A percentile compares a stretch with the other conserved stretches of the same genome.
Evolutionary conservation across 2,113 vertebrate genomes (phyloP).

Genomic region (Nesoenas mayeri): DNA sequence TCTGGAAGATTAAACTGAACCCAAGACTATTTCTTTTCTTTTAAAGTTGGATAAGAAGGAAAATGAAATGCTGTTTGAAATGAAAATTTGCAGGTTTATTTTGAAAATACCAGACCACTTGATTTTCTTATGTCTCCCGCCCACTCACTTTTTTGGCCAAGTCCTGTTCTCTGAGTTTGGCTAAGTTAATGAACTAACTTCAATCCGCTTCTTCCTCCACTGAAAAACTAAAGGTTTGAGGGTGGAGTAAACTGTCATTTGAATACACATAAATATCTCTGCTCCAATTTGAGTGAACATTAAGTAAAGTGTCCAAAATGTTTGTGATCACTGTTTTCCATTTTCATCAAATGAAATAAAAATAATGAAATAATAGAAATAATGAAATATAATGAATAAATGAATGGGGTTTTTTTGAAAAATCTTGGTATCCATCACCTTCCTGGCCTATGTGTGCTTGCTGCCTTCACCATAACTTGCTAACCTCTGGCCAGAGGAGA

Average conservation of each 20-base stretch:
- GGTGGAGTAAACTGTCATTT: neutral
- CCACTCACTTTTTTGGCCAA: neutral
- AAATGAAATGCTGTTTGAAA: slow-evolving; percentile 8
- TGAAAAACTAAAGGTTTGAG: neutral
- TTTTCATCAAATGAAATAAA: neutral
- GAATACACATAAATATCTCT: neutral
- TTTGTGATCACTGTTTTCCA: neutral
- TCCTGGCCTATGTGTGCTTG: accelerated
- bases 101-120: slow-evolving; percentile 29
- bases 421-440: neutral
- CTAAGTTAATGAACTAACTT: neutral
- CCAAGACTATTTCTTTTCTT: neutral
- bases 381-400: neutral
- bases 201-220: neutral
- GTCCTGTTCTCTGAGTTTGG: neutral
- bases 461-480: neutral
- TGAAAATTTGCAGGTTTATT: slow-evolving; percentile 40
- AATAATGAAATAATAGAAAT: neutral
- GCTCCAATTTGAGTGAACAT: neutral
- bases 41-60: slow-evolving; percentile 2
- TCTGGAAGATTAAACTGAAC: neutral
- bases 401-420: too few relatives aligned
- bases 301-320: neutral
- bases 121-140: slow-evolving; percentile 26
- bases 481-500: neutral